Evolutionary conservation across 2,888 invertebrate genomes (phyloP), one percentile per base, ranked within the genome.

Genomic region (Icerya purchasi): DNA sequence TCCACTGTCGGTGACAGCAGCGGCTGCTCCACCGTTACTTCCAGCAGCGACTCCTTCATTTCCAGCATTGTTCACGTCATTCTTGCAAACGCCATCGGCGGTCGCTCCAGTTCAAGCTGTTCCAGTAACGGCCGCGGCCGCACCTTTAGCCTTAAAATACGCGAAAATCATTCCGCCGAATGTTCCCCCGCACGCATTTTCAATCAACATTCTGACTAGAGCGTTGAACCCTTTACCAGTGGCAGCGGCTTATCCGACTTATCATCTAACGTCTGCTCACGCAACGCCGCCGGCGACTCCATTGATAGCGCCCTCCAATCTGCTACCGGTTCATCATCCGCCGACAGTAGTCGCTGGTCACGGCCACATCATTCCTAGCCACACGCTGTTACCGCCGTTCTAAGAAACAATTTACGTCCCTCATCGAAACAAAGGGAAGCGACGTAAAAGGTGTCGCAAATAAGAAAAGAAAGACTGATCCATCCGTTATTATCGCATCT

Each of bases 131-230:
- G 50, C 57, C 1, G 59, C 61, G 24, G 61, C 61, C 3, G 61
- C 57, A 10, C 57, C 61, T 22, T 52, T 58, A 22, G 54, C 36
- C 8, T 36, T 36, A 14, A 61, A 59, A 23, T 55, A 54, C 49
- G 22, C 56, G 51, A 23, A 55, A 19, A 36, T 61, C 49, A 53
- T 52, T 1, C 59, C 59, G 22, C 59, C 54, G 2, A 53, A 51
- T n/a, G 57, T 59, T 14, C 61, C 61, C 20, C 59, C 61, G 2
- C 36, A 61, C 21, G 59, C 58, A 1, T 61, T 55, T 56, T 59
- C 61, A 8, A 56, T 61, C 22, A 61, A 54, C 23, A 50, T 59
- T 3, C 54, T 59, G n/a, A 59, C 59, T n/a, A 53, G 56, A 36
- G 60, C 60, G 1, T 50, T 53, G 19, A 36, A 53, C 1, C 60